Evolutionary conservation across 2,113 vertebrate genomes (phyloP).

Genomic region (Albula glossodonta): DNA sequence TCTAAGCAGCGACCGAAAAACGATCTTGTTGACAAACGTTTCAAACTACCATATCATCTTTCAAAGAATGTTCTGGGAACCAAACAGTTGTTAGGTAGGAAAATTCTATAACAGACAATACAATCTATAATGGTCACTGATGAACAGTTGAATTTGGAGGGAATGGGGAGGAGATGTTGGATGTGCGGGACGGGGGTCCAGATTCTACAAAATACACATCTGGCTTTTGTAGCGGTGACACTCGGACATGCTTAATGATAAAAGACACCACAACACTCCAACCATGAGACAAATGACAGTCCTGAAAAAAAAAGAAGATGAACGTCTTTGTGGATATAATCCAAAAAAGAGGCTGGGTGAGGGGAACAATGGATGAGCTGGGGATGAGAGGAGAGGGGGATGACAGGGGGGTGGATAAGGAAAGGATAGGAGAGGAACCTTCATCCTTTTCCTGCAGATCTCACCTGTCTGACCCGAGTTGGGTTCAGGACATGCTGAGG

Average conservation of each 20-base stretch:
- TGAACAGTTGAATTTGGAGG: not conserved
- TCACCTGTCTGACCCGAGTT: conserved; percentile 78
- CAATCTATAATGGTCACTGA: too few relatives aligned
- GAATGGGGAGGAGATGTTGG: not conserved
- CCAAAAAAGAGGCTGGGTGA: not conserved
- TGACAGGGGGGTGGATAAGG: conserved; percentile 5
- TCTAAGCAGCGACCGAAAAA: too few relatives aligned
- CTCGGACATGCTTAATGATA: not conserved
- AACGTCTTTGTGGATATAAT: not conserved
- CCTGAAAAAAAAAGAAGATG: not conserved
- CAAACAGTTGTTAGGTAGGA: too few relatives aligned
- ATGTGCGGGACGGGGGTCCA: not conserved
- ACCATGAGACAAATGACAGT: not conserved
- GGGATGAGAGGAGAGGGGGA: conserved; percentile 23
- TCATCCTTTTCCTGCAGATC: conserved; percentile 59
- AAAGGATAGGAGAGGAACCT: conserved; percentile 43
- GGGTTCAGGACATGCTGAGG: conserved; percentile 79
- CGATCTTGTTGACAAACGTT: too few relatives aligned
- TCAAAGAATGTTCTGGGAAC: too few relatives aligned
- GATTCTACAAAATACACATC: not conserved
- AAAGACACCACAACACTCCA: not conserved
- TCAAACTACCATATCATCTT: too few relatives aligned
- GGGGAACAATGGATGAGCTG: not conserved
- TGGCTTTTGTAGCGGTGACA: not conserved
- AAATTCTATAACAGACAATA: too few relatives aligned